These are phyloP conservation scores for Drosophila virilis DNA, from an alignment of 1,140 invertebrate species.

Conservation along the genomic window DNA sequence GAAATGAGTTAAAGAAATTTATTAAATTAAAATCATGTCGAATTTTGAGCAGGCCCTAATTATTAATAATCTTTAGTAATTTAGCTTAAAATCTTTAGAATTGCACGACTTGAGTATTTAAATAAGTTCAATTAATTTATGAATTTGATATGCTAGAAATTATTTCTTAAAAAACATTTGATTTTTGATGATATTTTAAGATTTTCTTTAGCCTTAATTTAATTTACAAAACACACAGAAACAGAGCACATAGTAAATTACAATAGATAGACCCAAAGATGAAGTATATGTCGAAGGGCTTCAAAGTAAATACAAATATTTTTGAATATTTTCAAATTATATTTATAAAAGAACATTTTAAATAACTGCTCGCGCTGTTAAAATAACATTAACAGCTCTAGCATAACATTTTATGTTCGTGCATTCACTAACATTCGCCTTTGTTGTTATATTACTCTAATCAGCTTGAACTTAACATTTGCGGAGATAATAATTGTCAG, in stretches of 20 bases:
- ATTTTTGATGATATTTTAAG: conserved; percentile 14
- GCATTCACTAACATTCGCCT: background rate
- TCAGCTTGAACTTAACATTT: background rate
- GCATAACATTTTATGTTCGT: background rate
- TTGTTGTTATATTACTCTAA: background rate
- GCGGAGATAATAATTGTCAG: background rate
- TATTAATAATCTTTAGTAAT: conserved; percentile 44
- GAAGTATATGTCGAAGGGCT: conserved; percentile 28
- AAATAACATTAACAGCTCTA: background rate
- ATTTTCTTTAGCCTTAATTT: conserved; percentile 25
- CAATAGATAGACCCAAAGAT: conserved; percentile 20
- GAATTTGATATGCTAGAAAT: conserved; percentile 67
- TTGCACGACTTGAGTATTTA: conserved; percentile 54
- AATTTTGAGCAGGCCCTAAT: conserved; percentile 42
- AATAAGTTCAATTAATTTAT: conserved; percentile 34
- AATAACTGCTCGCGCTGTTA: background rate
- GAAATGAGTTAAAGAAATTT: conserved; percentile 26
- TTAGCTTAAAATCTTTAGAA: conserved; percentile 60
- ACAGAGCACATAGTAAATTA: conserved; percentile 14
- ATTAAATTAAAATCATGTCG: conserved; percentile 8
- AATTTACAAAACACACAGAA: conserved; percentile 34
- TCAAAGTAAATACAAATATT: conserved; percentile 5
- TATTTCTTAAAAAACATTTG: conserved; percentile 61
- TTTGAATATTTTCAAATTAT: background rate
- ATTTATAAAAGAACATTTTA: background rate